Base-by-base conservation (phyloP, 2,113 vertebrate genomes). In the Bubo blakistoni region DNA sequence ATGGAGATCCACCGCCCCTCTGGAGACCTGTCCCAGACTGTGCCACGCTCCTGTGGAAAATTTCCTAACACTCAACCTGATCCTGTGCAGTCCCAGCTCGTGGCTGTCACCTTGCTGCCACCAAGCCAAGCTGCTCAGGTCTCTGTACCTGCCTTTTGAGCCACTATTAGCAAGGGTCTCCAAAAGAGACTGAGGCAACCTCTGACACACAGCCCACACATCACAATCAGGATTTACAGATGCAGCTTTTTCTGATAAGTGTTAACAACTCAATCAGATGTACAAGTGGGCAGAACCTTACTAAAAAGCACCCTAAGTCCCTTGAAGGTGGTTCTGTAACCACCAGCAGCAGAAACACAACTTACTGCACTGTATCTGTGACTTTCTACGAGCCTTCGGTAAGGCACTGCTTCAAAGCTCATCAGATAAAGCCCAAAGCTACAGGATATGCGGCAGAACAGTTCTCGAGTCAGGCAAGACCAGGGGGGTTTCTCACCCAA, bases 351-450 rank as follows among this genome's bases (percentile, higher is more conserved):
- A 1, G 80, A 81, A 93, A 69, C 40, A 16, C 29, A 85, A 69
- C 70, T 65, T n/a, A 74, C 46, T 5, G 1, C 40, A 27, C 17
- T 0, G 3, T 30, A 71, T 18, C 34, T 34, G 17, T 1, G 4
- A 46, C 55, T 70, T 83, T 71, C 88, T 70, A 40, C 0, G 0
- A 70, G 63, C 63, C 72, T 84, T 71, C 3, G 5, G 69, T 49
- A 46, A 92, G 32, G 55, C 27, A 67, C 6, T 2, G 36, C 77
- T 61, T 54, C 83, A 89, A 81, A 94, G 77, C 70, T 57, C 66
- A 84, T 34, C 80, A 86, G 80, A 84, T 34, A 82, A 85, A 92
- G 59, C 34, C n/a, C 52, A 57, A 58, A 95, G 40, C 57, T 46
- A 74, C 11, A 52, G 57, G 54, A 76, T 32, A 76, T 3, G 57